Evolutionary conservation across 1,140 invertebrate genomes (phyloP), one percentile per base, ranked within the genome.

Genomic region (Magallana angulata): DNA sequence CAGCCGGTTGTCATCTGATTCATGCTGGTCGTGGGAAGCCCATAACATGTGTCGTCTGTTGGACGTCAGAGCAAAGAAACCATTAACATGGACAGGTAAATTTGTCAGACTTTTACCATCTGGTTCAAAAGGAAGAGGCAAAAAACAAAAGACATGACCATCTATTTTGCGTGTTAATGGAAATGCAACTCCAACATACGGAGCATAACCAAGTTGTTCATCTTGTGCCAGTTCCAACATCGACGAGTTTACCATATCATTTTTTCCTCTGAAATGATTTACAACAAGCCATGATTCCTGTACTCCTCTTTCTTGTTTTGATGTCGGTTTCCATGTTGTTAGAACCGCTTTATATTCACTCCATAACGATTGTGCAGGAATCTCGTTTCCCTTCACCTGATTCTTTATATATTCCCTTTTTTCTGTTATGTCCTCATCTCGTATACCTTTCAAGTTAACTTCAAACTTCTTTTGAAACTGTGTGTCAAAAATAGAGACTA

Each of bases 121-220:
- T 57, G 88, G 60, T 59, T 91, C 87, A 48, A 92, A 84, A 18
- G 93, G 93, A 16, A 94, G 89, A 12, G 94, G 94, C 18, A 94
- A 84, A 80, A 93, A 93, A 84, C 93, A 94, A 85, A 93, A 94
- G 0, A 94, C 82, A 59, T 93, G 93, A 5, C 93, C 93, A 59
- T 87, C 84, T 64, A 89, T 59, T 57, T 5, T 57, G n/a, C 16
- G 59, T 24, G 62, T 12, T 7, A 87, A 16, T 24, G 89, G 91
- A 36, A 91, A 83, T 58, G 93, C 93, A 60, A 91, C 89, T 11
- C 92, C 91, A 48, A 93, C 93, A 88, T 91, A 93, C 30, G 93
- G 93, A 84, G 89, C 88, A 36, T 92, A 91, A 16, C 84, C 81
- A 57, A 92, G 57, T 11, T 57, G 68, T 83, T 86, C 81, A 30